phyloP scores from a whole-genome alignment of 2,113 vertebrate genomes.

The Sialia sialis region DNA sequence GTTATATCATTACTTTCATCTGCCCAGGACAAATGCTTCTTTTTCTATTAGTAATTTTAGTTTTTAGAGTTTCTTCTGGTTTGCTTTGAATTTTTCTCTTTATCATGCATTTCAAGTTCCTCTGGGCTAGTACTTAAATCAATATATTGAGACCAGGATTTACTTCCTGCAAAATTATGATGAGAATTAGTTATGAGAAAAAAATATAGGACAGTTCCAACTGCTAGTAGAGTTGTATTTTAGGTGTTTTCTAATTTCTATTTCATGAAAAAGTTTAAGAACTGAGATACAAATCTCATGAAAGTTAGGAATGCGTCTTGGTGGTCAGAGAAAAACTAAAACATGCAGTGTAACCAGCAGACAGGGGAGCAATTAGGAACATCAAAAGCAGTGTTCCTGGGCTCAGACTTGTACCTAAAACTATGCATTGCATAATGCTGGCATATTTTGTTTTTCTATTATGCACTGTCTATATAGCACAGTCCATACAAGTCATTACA shows the following conservation, averaged over 20 bases:
- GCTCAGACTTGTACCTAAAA: background rate
- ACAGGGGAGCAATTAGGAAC: slow-evolving; percentile 3
- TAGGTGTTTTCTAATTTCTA: background rate
- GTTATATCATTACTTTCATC: slow-evolving; percentile 4
- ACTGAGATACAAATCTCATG: slow-evolving; percentile 26
- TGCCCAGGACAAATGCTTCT: background rate
- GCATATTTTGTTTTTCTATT: background rate
- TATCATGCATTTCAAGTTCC: slow-evolving; percentile 32
- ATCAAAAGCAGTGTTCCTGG: background rate
- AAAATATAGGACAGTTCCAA: background rate
- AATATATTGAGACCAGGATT: slow-evolving; percentile 22
- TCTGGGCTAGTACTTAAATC: slow-evolving; percentile 40
- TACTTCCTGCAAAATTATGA: slow-evolving; percentile 50
- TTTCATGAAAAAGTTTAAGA: slow-evolving; percentile 36
- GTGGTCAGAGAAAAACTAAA: slow-evolving; percentile 4
- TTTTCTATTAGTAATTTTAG: slow-evolving; percentile 6
- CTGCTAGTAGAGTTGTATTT: slow-evolving; percentile 7
- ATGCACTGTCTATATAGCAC: background rate
- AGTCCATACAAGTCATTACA: background rate
- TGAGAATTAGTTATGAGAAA: background rate
- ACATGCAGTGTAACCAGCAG: background rate
- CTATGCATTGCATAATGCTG: background rate
- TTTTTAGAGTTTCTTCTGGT: background rate
- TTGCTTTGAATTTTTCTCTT: background rate
- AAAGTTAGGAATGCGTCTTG: background rate